Evolutionary conservation across 2,888 invertebrate genomes (phyloP), one percentile per base, ranked within the genome.

Genomic region (Archips xylosteana): DNA sequence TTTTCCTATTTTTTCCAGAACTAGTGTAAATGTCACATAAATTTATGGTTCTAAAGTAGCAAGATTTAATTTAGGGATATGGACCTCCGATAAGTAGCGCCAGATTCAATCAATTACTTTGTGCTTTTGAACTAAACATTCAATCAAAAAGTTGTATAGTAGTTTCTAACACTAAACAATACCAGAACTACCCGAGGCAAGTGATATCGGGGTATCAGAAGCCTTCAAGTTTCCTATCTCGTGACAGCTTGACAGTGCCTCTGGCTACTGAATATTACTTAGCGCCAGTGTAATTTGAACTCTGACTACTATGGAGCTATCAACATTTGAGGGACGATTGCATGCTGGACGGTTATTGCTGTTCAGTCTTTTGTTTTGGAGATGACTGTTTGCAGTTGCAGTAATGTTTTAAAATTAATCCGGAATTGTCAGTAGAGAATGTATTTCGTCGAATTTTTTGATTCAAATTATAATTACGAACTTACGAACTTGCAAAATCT

Each of bases 161-260:
- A 57, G 57, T 32, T 54, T 32, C 32, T 57, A 54, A 15, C 39
- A 57, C 57, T 42, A 60, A 54, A 51, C 68, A 73, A 73, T 68
- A 62, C 68, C 62, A 45, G 54, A 59, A 72, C 57, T 57, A 72
- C 72, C 72, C 67, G 67, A 32, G 72, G 73, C 73, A 54, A 57
- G 23, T 57, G 68, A 63, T 73, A 69, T 69, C 68, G 45, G 65
- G 34, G 36, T 69, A 73, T 73, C 72, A 36, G 68, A n/a, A 64
- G 49, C 15, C 68, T 59, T 64, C 68, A 64, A 73, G 63, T 73
- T 73, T 39, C 68, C 64, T 73, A 73, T 73, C 68, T 15, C 63
- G 15, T 73, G 73, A 73, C 73, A 73, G 59, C 59, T 69, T 64
- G 73, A 69, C 73, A 69, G 57, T 54, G 73, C 59, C 63, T 49